phyloP scores from a whole-genome alignment of 1,140 invertebrate genomes.

The Drosophila ohnishii region DNA sequence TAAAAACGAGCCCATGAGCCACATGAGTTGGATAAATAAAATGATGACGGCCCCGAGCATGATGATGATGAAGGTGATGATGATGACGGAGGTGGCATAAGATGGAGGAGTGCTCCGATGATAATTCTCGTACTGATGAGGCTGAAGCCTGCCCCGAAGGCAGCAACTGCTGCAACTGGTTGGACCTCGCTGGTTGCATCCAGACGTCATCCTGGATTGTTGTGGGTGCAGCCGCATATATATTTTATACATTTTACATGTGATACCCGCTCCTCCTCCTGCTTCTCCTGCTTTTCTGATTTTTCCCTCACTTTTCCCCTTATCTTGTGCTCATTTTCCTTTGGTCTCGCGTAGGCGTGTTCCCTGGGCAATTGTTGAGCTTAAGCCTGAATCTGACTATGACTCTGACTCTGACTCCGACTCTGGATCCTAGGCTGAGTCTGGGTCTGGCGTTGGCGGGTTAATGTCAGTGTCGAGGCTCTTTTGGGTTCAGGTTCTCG shows the following conservation, averaged over 20 bases:
- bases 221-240: conserved; percentile 57
- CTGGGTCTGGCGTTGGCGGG: conserved; percentile 48
- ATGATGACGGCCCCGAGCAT: conserved; percentile 32
- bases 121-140: conserved; percentile 48
- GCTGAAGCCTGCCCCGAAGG: conserved; percentile 39
- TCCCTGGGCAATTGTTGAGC: conserved; percentile 50
- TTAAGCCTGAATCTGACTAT: conserved; percentile 25
- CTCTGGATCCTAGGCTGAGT: conserved; percentile 13
- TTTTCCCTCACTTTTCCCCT: neutral
- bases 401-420: neutral
- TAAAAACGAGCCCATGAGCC: conserved; percentile 63
- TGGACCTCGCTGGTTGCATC: conserved; percentile 39
- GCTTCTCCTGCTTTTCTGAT: neutral
- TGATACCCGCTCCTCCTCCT: conserved; percentile 17
- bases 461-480: conserved; percentile 61
- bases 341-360: conserved; percentile 37
- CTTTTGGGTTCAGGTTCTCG: conserved; percentile 32
- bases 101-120: conserved; percentile 25
- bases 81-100: conserved; percentile 14
- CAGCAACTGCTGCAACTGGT: conserved; percentile 66
- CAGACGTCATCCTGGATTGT: conserved; percentile 35
- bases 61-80: conserved; percentile 33
- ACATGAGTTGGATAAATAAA: conserved; percentile 41
- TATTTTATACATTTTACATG: conserved; percentile 70
- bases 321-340: conserved; percentile 15